Evolutionary conservation across 2,888 invertebrate species (phyloP).

Genomic region (Perithous albicinctus): DNA sequence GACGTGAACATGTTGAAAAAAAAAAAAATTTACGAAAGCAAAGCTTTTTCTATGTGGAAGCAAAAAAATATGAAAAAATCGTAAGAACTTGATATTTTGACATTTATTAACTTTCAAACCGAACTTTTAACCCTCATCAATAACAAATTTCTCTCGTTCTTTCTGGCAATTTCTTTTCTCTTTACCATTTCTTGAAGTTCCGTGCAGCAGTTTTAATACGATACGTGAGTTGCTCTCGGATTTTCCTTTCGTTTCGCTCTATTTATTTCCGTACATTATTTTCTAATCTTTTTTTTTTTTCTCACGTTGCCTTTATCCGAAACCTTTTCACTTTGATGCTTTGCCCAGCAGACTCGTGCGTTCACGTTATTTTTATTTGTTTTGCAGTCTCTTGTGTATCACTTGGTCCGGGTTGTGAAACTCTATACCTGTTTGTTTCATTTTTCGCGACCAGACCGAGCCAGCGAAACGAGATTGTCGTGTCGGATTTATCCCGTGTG

Average conservation of each 20-base stretch:
- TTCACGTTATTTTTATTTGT: not conserved
- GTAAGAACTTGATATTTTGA: no score
- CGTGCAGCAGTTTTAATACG: not conserved
- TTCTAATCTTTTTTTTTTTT: not conserved
- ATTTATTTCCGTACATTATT: not conserved
- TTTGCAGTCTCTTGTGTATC: slow-evolving; percentile 6
- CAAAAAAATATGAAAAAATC: no score
- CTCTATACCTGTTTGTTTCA: not conserved
- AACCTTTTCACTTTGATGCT: not conserved
- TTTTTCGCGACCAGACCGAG: not conserved
- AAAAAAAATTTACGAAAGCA: no score
- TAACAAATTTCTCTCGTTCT: no score
- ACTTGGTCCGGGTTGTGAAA: not conserved
- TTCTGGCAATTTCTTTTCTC: not conserved
- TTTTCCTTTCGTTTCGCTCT: not conserved
- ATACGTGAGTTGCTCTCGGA: not conserved
- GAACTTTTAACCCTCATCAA: no score
- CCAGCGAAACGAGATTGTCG: slow-evolving; percentile 49
- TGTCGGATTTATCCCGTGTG: slow-evolving; percentile 42
- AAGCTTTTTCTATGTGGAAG: no score
- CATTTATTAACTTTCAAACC: no score
- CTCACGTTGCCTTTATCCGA: not conserved
- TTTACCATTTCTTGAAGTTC: not conserved
- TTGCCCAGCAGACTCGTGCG: not conserved
- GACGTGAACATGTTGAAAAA: no score